Conservation (phyloP, 2,888 invertebrate species). For the Volucella inanis region DNA sequence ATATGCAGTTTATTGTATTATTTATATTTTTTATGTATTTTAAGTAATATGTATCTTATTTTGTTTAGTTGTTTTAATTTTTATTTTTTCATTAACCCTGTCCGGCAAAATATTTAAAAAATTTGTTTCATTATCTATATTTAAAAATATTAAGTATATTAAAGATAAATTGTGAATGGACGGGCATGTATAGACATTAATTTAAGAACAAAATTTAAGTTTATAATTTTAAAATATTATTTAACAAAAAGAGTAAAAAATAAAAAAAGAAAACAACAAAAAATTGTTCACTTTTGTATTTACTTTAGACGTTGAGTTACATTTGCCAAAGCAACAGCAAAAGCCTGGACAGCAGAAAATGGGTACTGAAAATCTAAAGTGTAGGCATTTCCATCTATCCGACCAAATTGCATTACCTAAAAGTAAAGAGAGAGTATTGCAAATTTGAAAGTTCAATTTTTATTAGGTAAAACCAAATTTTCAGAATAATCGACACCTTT, state of each 20-base stretch:
- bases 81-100: constrained; percentile 64
- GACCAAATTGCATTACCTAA: constrained; percentile 99
- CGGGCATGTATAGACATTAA: constrained; percentile 66
- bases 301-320: constrained; percentile 83
- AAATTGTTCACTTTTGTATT: constrained; percentile 53
- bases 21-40: constrained; percentile 8
- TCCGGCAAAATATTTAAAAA: constrained; percentile 71
- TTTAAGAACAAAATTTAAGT: constrained; percentile 24
- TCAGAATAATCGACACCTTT: no score
- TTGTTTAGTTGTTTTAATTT: constrained; percentile 25
- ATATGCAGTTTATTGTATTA: constrained; percentile 34
- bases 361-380: constrained; percentile 99
- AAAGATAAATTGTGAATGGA: constrained; percentile 71
- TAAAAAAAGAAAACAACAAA: constrained; percentile 25
- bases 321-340: constrained; percentile 94
- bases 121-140: constrained; percentile 65
- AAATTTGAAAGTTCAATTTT: no score
- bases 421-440: neutral
- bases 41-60: constrained; percentile 3
- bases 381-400: constrained; percentile 99
- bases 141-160: constrained; percentile 55
- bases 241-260: constrained; percentile 30
- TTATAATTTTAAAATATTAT: constrained; percentile 26
- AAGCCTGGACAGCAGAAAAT: constrained; percentile 98
- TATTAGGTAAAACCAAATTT: no score